Conservation (phyloP, 2,888 invertebrate genomes). For the Lasioglossum figueresi region DNA sequence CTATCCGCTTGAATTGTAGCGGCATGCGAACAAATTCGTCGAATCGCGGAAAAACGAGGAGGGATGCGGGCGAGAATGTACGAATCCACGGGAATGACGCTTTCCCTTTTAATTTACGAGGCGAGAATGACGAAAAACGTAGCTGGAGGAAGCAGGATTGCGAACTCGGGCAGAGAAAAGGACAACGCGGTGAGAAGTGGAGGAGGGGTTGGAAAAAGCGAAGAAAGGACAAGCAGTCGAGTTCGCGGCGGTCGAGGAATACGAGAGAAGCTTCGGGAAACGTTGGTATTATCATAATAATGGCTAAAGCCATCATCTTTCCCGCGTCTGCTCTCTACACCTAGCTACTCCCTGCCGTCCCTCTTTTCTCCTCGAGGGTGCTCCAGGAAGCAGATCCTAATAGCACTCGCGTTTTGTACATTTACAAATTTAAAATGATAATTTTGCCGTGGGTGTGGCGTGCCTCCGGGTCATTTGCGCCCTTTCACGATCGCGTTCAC, state of each 20-base stretch:
- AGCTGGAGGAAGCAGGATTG: conserved; percentile 24
- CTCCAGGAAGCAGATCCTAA: conserved; percentile 67
- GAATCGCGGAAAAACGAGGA: conserved; percentile 36
- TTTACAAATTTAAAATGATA: conserved; percentile 80
- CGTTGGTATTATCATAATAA: conserved; percentile 79
- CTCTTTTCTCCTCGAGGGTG: conserved; percentile 53
- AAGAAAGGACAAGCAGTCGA: conserved; percentile 63
- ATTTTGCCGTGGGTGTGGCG: conserved; percentile 74
- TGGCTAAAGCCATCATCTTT: conserved; percentile 76
- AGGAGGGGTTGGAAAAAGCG: conserved; percentile 15
- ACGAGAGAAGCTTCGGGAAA: conserved; percentile 72
- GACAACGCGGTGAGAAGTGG: neutral
- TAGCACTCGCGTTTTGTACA: conserved; percentile 74
- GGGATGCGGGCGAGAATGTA: conserved; percentile 25
- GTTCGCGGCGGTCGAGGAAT: conserved; percentile 64
- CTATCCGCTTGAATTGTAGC: conserved; percentile 38
- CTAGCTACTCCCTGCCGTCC: conserved; percentile 14
- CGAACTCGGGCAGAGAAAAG: conserved; percentile 26
- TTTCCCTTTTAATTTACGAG: conserved; percentile 68
- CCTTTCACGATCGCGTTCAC: conserved; percentile 58
- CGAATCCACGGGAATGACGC: conserved; percentile 13
- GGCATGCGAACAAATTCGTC: conserved; percentile 37
- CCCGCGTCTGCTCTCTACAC: conserved; percentile 53
- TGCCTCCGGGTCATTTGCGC: conserved; percentile 74
- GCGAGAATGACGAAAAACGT: conserved; percentile 48